Evolutionary conservation across 2,113 vertebrate species (phyloP), one percentile per base, ranked within the genome.

Genomic region (Panurus biarmicus): DNA sequence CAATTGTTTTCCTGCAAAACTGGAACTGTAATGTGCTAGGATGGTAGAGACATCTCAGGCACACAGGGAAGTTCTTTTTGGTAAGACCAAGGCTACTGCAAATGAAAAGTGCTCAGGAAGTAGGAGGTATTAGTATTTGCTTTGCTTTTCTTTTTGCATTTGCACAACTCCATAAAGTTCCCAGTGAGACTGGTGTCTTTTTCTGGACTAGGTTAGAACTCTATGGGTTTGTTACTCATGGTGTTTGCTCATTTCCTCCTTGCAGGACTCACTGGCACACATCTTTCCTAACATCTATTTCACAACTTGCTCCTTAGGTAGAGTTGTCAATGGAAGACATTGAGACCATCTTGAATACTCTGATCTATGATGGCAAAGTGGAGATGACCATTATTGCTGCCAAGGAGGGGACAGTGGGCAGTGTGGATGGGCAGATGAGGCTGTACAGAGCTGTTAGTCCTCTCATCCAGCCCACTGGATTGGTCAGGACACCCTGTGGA

Each of bases 301-400:
- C 61, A 60, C 40, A 44, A 71, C 87, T 70, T 78, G 33, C 81
- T 88, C 85, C 91, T 73, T 85, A 99, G 99, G 99, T 99, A 84
- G 99, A 99, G 78, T 95, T 99, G 94, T 99, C 99, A 26, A 99
- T 99, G 99, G 99, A 99, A 79, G 99, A 99, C 95, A 99, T 99
- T 15, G 99, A 99, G 98, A 99, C 99, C 65, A 99, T 99, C 97
- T 97, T 99, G 83, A 99, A 99, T 96, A 99, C 99, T 0, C 97
- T 99, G 42, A 99, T 99, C 94, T 99, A 99, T 38, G 99, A 99
- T 64, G 99, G 99, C 29, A 99, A 99, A 96, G 99, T 99, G 96
- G 99, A 99, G 96, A 99, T 99, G 98, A 99, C 98, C 4, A 98
- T 99, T 93, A 99, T 99, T 21, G 99, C 98, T 26, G 99, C 99